These are phyloP conservation scores for Chamaea fasciata DNA, from an alignment of 2,113 vertebrate species.

Conservation along the genomic window DNA sequence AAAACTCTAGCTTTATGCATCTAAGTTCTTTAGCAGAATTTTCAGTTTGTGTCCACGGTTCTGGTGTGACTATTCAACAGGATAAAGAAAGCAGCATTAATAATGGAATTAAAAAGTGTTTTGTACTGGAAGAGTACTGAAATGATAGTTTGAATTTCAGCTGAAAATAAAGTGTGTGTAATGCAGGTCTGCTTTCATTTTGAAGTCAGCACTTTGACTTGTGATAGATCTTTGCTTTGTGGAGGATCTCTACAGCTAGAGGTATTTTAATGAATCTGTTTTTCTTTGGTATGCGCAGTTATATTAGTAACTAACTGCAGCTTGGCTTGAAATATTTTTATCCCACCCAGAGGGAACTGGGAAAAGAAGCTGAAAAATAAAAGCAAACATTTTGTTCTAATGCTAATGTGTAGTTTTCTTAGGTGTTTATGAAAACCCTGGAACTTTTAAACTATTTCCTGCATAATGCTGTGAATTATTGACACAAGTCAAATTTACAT, in stretches of 20 bases:
- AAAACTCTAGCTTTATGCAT: not conserved
- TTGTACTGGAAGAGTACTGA: not conserved
- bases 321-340: not conserved
- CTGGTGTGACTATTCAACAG: not conserved
- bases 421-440: not conserved
- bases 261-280: not conserved
- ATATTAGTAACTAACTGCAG: not conserved
- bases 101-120: not conserved
- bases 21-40: not conserved
- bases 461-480: not conserved
- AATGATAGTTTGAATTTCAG: not conserved
- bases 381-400: not conserved
- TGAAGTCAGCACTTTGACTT: not conserved
- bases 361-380: not conserved
- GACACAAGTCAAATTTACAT: not conserved
- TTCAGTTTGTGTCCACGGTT: not conserved
- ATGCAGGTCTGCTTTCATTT: not conserved
- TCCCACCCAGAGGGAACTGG: not conserved
- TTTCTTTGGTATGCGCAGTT: not conserved
- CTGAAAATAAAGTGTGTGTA: not conserved
- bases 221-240: not conserved
- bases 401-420: not conserved
- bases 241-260: not conserved
- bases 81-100: not conserved
- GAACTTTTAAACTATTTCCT: not conserved